Percentiles rank a stretch among this genome's conserved stretches.
Conservation (phyloP, 2,797 vertebrate genomes). For the Lagodon rhomboides region DNA sequence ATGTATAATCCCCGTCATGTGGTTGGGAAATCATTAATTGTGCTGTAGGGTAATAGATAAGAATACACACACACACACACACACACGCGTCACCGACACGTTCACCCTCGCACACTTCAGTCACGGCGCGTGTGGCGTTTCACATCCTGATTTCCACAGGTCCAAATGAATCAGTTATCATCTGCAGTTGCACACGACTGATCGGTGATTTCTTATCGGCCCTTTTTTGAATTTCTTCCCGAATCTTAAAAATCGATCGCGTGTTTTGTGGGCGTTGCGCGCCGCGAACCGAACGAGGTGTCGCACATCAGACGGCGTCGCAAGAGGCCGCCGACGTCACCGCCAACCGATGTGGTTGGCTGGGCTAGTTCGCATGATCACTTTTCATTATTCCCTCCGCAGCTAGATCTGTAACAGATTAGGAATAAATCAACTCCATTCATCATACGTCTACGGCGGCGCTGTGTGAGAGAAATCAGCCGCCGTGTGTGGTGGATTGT, state of each 20-base stretch:
- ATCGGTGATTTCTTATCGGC: conserved; percentile 48
- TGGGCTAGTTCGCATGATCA: conserved; percentile 61
- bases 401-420: conserved; percentile 73
- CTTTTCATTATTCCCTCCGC: conserved; percentile 66
- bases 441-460: conserved; percentile 62
- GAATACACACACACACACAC: not conserved
- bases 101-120: conserved; percentile 30
- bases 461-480: conserved; percentile 49
- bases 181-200: conserved; percentile 39
- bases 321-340: conserved; percentile 44
- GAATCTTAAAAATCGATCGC: conserved; percentile 51
- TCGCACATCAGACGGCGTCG: conserved; percentile 47
- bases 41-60: conserved; percentile 65
- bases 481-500: conserved; percentile 35
- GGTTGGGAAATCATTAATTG: conserved; percentile 61
- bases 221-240: conserved; percentile 44
- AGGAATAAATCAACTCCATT: conserved; percentile 77
- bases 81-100: conserved; percentile 18
- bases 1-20: conserved; percentile 57
- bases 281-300: conserved; percentile 31
- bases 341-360: conserved; percentile 61
- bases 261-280: conserved; percentile 10
- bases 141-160: conserved; percentile 40
- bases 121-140: conserved; percentile 36
- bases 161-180: conserved; percentile 52